phyloP scores from a whole-genome alignment of 2,888 invertebrate genomes.

The Leucozona laternaria region DNA sequence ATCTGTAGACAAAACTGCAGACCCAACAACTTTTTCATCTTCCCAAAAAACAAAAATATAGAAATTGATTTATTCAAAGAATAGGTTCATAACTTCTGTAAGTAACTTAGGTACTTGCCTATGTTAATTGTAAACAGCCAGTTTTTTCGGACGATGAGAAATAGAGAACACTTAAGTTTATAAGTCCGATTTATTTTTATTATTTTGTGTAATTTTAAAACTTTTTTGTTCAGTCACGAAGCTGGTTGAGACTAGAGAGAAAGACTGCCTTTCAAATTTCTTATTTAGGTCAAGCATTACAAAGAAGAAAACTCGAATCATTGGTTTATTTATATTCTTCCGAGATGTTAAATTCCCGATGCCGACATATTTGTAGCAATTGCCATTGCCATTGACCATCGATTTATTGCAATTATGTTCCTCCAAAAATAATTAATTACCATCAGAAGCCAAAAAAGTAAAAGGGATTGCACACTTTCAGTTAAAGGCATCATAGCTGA shows the following conservation, averaged over 20 bases:
- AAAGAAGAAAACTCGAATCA: not conserved
- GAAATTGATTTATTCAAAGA: no score
- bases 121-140: no score
- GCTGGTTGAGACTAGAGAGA: not conserved
- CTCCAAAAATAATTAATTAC: conserved; percentile 23
- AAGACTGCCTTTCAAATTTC: not conserved
- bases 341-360: not conserved
- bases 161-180: no score
- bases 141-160: no score
- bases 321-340: not conserved
- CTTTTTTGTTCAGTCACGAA: not conserved
- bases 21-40: no score
- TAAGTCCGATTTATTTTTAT: not conserved
- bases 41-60: no score
- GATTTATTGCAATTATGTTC: not conserved
- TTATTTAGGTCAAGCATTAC: not conserved
- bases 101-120: no score
- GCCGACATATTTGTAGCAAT: conserved; percentile 5
- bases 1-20: no score
- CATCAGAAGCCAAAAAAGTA: conserved; percentile 36
- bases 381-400: conserved; percentile 35
- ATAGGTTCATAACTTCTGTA: no score
- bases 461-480: conserved; percentile 33
- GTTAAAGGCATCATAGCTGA: conserved; percentile 30
- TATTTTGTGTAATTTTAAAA: not conserved